Evolutionary conservation across 2,888 invertebrate genomes (phyloP), one percentile per base, ranked within the genome.

Genomic region (Drosophila mimica): DNA sequence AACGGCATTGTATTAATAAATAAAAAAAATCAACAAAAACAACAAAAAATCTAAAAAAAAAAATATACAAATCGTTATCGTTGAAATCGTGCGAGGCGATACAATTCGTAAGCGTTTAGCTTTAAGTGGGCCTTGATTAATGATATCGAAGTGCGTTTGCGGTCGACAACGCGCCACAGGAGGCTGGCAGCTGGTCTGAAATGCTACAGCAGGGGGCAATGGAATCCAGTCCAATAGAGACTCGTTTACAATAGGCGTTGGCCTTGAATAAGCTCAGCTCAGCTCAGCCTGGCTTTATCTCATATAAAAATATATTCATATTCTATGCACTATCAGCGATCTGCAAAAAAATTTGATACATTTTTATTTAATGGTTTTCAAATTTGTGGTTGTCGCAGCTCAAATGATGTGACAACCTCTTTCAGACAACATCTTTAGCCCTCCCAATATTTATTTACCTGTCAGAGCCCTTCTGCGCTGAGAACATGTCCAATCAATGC

Each of bases 21-120:
- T 80, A 71, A 56, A n/a, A 33, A 64, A 64, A n/a, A n/a, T n/a
- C n/a, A n/a, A n/a, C n/a, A n/a, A 59, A 56, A 30, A 30, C 38
- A 67, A 58, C 13, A 15, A 63, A 59, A 33, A 61, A 66, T 65
- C 62, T 53, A 76, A 58, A 59, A 68, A 63, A 65, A 77, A 51
- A 62, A 54, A 38, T 56, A 74, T 70, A 60, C 69, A 82, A 82
- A 84, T 88, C 81, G 83, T 78, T 88, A 83, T 83, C 88, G 87
- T 70, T 86, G 64, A 80, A 83, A 86, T 83, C 83, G 88, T 86
- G 83, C 81, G 68, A 70, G 77, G 69, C 86, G 86, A 80, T 78
- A 85, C 86, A 89, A 89, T 89, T 85, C 86, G 86, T 85, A 88
- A 85, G 89, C 84, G 88, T 88, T 85, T 85, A 88, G 83, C 72